Evolutionary conservation across 2,113 vertebrate genomes (phyloP).

Genomic region (Grammomys surdaster): DNA sequence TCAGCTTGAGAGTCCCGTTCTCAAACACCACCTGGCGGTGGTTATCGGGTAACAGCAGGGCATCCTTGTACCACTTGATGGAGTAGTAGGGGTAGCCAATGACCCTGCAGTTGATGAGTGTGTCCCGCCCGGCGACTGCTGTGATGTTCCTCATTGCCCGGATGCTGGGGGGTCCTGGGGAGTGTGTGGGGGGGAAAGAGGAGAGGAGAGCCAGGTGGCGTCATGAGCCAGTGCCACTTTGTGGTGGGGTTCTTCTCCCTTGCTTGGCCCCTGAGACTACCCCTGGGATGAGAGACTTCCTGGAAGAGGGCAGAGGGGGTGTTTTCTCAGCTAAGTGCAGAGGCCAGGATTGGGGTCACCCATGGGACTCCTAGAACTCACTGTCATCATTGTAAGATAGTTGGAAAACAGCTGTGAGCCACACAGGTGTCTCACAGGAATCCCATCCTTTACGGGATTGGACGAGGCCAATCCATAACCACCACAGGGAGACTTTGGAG

Average conservation of each 20-base stretch:
- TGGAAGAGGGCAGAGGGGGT: not conserved
- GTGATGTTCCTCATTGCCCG: conserved; percentile 98
- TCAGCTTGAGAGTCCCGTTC: conserved; percentile 98
- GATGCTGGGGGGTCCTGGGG: conserved; percentile 95
- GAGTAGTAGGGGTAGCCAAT: conserved; percentile 99
- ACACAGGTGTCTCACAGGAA: not conserved
- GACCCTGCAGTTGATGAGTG: conserved; percentile 98
- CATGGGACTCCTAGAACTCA: not conserved
- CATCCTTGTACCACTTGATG: conserved; percentile 99
- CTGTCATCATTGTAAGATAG: not conserved
- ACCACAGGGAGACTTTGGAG: not conserved
- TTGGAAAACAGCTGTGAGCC: not conserved
- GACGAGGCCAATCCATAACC: not conserved
- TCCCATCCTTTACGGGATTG: not conserved
- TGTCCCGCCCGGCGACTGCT: conserved; percentile 96
- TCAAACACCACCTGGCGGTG: conserved; percentile 99
- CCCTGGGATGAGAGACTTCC: not conserved
- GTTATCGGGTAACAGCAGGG: conserved; percentile 96
- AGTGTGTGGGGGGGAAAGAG: conserved; percentile 81
- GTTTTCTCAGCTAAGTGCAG: not conserved
- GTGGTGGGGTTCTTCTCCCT: conserved; percentile 74
- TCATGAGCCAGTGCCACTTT: conserved; percentile 83
- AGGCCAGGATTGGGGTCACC: not conserved
- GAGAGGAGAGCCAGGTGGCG: conserved; percentile 81
- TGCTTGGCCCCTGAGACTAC: conserved; percentile 14